Evolutionary conservation across 1,140 invertebrate species (phyloP).

Genomic region (Diprion similis): DNA sequence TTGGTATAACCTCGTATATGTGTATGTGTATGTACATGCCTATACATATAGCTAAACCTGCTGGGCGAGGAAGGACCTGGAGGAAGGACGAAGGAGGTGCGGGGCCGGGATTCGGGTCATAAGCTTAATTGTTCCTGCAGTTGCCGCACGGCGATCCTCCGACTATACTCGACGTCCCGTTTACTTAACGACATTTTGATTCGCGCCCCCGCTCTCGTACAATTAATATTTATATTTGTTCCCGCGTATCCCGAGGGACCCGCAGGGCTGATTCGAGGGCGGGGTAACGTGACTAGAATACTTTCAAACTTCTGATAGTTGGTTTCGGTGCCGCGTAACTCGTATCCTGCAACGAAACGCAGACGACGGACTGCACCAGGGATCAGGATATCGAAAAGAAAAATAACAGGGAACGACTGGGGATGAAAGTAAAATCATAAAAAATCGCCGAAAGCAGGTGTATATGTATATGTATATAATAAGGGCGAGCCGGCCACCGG

Average conservation of each 20-base stretch:
- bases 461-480: not conserved
- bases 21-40: no score
- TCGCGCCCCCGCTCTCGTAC: not conserved
- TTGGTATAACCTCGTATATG: not conserved
- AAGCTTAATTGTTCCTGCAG: slow-evolving; percentile 3
- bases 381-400: slow-evolving; percentile 12
- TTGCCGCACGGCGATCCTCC: not conserved
- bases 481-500: not conserved
- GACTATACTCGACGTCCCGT: no score
- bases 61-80: not conserved
- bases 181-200: slow-evolving; percentile 1
- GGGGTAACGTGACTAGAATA: not conserved
- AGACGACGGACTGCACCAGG: no score
- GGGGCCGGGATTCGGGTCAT: not conserved
- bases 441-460: slow-evolving; percentile 17
- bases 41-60: not conserved
- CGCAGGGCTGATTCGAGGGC: not conserved
- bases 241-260: no score
- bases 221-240: not conserved
- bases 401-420: slow-evolving; percentile 4
- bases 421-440: not conserved
- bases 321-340: no score
- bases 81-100: no score
- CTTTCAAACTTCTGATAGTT: not conserved
- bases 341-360: no score